phyloP scores from a whole-genome alignment of 1,140 invertebrate species.

The Hesperophylax magnus region DNA sequence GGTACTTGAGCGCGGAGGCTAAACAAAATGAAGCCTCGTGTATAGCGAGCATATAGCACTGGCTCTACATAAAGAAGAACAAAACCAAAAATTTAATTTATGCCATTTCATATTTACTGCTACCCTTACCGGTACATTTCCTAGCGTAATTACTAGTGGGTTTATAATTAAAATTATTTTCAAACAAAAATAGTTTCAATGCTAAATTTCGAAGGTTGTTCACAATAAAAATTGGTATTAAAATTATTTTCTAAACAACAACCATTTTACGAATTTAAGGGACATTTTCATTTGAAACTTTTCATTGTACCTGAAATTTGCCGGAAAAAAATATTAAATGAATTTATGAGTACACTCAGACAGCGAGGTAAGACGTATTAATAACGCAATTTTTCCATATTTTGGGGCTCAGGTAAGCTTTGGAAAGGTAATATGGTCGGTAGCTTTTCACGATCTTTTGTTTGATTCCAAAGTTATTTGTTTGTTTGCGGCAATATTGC shows the following conservation, averaged over 20 bases:
- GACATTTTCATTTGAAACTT: constrained; percentile 7
- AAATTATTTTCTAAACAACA: too few relatives aligned
- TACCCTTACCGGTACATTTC: too few relatives aligned
- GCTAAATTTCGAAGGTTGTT: too few relatives aligned
- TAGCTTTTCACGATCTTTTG: constrained; percentile 12
- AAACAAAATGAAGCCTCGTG: neutral
- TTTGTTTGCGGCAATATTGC: constrained; percentile 22
- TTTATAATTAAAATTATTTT: too few relatives aligned
- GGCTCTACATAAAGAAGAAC: neutral
- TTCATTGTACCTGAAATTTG: neutral
- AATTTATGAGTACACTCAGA: constrained; percentile 13
- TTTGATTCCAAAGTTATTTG: constrained; percentile 35
- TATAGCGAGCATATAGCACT: neutral
- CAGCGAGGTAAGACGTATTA: constrained; percentile 2
- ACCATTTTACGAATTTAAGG: too few relatives aligned
- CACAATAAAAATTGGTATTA: too few relatives aligned
- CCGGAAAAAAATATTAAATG: constrained; percentile 24
- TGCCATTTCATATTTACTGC: too few relatives aligned
- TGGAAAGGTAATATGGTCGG: neutral
- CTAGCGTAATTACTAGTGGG: too few relatives aligned
- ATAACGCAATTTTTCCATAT: constrained; percentile 14
- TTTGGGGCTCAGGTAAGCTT: neutral
- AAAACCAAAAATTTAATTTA: too few relatives aligned
- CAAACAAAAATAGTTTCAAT: too few relatives aligned
- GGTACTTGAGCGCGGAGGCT: neutral